Percentiles rank a stretch among this genome's conserved stretches.
phyloP scores from a whole-genome alignment of 37 sponge, comb jelly and placozoan genomes.

The Cladorhizidae sp. region DNA sequence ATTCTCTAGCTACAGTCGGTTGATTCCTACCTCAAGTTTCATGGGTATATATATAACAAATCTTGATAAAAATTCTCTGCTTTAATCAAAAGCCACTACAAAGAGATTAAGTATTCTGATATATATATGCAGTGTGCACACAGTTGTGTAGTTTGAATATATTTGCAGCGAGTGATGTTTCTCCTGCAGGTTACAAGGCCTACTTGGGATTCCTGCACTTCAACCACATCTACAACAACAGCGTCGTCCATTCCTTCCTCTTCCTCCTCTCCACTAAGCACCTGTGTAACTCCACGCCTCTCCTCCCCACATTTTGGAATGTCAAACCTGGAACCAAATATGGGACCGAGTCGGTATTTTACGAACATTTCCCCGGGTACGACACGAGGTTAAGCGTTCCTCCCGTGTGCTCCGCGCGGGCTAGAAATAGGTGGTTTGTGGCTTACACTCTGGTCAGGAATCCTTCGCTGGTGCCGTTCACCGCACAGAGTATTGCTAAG shows the following conservation, averaged over 20 bases:
- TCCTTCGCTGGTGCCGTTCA: constrained; percentile 6
- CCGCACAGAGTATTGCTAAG: neutral
- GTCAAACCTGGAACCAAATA: too few relatives aligned
- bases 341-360: neutral
- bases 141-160: too few relatives aligned
- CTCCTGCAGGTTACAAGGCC: constrained; percentile 25
- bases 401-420: neutral
- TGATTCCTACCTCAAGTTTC: too few relatives aligned
- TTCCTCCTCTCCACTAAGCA: constrained; percentile 1
- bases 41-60: too few relatives aligned
- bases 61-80: too few relatives aligned
- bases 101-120: too few relatives aligned
- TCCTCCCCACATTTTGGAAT: neutral
- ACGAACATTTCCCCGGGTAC: neutral
- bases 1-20: too few relatives aligned
- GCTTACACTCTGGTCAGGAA: constrained; percentile 46
- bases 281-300: neutral
- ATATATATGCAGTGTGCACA: too few relatives aligned
- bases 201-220: constrained; percentile 37
- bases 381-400: neutral
- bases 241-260: constrained; percentile 24
- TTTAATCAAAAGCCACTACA: too few relatives aligned
- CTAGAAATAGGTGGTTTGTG: constrained; percentile 40
- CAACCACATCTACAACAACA: constrained; percentile 34
- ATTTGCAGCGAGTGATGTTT: too few relatives aligned